Evolutionary conservation across 2,113 vertebrate genomes (phyloP).

Genomic region (Euleptes europaea): DNA sequence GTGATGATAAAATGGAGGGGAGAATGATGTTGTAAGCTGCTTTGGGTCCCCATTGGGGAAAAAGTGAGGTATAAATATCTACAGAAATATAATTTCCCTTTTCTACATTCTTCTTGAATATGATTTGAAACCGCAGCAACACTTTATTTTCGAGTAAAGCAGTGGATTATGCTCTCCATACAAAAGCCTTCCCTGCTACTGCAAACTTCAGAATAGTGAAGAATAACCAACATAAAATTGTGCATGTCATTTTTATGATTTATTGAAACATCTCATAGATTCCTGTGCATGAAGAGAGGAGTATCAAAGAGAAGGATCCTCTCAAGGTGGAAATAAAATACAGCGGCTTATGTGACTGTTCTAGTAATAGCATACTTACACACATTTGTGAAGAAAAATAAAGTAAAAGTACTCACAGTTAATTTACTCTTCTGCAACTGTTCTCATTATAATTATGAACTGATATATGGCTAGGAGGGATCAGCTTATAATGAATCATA

Average conservation of each 20-base stretch:
- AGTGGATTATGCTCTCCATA: neutral
- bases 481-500: neutral
- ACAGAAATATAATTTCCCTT: too few species aligned
- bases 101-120: too few species aligned
- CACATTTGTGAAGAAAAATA: neutral
- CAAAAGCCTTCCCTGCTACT: neutral
- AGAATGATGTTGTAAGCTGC: too few species aligned
- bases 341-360: fast-evolving
- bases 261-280: neutral
- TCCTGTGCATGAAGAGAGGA: neutral
- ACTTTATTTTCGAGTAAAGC: neutral
- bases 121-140: neutral
- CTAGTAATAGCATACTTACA: fast-evolving
- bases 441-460: neutral
- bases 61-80: too few species aligned
- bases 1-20: too few species aligned
- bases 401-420: neutral
- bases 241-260: neutral
- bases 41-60: too few species aligned
- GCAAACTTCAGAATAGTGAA: neutral
- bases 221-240: neutral
- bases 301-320: neutral
- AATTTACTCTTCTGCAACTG: conserved; percentile 12
- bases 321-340: fast-evolving
- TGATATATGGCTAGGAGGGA: neutral